Conservation (phyloP, 2,888 invertebrate genomes). For the Hybos culiciformis region DNA sequence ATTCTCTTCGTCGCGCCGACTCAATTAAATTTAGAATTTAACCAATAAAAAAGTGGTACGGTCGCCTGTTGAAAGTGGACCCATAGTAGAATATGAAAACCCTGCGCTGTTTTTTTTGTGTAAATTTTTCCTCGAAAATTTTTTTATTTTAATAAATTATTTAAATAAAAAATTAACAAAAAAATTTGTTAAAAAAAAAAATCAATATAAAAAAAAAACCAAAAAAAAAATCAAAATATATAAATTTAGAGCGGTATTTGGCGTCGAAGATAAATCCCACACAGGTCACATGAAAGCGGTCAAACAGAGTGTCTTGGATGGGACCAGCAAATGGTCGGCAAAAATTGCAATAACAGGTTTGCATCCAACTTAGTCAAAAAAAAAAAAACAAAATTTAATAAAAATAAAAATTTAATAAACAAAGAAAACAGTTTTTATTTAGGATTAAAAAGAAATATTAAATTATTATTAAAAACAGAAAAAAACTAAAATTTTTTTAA, state of each 20-base stretch:
- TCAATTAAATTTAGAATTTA: no score
- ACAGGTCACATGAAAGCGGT: slow-evolving; percentile 94
- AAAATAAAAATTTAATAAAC: not conserved
- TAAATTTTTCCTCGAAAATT: no score
- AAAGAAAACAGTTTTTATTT: not conserved
- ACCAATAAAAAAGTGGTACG: no score
- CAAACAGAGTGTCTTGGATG: slow-evolving; percentile 97
- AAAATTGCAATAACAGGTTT: slow-evolving; percentile 99
- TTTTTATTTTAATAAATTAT: no score
- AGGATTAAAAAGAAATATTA: slow-evolving; percentile 1
- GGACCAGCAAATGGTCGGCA: slow-evolving; percentile 99
- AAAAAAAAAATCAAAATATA: slow-evolving; percentile 7
- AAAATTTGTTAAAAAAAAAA: slow-evolving; percentile 2
- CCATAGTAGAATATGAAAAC: no score
- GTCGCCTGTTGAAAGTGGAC: not conserved
- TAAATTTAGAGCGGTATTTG: slow-evolving; percentile 74
- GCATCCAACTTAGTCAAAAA: slow-evolving; percentile 24
- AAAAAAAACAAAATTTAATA: slow-evolving; percentile 1
- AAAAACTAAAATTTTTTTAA: not conserved
- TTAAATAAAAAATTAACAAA: no score
- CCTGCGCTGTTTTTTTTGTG: no score
- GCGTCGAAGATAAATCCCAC: slow-evolving; percentile 89
- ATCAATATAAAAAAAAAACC: slow-evolving; percentile 5
- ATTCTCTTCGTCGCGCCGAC: no score
- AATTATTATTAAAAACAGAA: not conserved